Evolutionary conservation across 2,113 vertebrate species (phyloP).

Genomic region (Aix galericulata): DNA sequence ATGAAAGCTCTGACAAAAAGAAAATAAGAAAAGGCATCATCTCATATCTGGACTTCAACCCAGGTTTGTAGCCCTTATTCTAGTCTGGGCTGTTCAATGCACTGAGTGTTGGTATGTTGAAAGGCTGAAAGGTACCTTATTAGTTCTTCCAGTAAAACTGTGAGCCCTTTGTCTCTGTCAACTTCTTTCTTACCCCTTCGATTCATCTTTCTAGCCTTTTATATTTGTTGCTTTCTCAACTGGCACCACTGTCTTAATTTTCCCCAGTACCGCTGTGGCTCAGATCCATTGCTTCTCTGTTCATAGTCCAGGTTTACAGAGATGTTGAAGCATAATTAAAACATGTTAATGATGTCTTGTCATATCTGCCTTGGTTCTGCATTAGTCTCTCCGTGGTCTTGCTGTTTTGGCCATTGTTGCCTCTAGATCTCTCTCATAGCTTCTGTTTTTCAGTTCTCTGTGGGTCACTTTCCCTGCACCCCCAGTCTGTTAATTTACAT

Average conservation of each 20-base stretch:
- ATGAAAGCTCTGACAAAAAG: neutral
- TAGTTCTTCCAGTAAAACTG: neutral
- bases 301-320: neutral
- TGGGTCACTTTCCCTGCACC: neutral
- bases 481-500: neutral
- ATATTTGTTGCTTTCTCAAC: neutral
- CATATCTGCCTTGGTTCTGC: neutral
- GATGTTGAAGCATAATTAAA: neutral
- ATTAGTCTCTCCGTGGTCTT: neutral
- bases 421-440: neutral
- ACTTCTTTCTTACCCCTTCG: neutral
- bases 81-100: neutral
- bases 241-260: neutral
- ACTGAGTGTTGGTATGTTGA: neutral
- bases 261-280: neutral
- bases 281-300: neutral
- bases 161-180: neutral
- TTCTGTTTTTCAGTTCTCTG: neutral
- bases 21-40: neutral
- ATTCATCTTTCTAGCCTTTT: neutral
- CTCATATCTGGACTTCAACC: neutral
- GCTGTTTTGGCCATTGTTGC: neutral
- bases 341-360: neutral
- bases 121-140: neutral
- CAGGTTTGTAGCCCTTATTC: neutral